A percentile compares a stretch with the other conserved stretches of the same genome.
phyloP scores from a whole-genome alignment of 2,888 invertebrate species.

The Apoda limacodes region DNA sequence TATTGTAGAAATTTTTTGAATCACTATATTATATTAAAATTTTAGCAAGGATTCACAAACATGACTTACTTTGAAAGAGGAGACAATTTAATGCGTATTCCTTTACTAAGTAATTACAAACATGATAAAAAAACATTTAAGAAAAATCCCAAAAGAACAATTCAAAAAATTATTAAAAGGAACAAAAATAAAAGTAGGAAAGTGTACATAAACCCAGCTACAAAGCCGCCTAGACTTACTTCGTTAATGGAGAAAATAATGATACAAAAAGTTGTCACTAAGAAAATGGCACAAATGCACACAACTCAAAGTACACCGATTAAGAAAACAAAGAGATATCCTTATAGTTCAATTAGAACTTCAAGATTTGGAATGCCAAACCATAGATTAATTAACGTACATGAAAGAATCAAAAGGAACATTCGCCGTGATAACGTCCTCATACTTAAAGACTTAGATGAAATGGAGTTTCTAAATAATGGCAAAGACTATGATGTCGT shows the following conservation, averaged over 20 bases:
- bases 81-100: conserved; percentile 42
- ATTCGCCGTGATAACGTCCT: conserved; percentile 28
- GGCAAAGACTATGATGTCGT: conserved; percentile 35
- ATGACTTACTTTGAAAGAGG: conserved; percentile 40
- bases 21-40: conserved; percentile 22
- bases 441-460: conserved; percentile 47
- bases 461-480: conserved; percentile 36
- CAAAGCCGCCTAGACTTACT: conserved; percentile 24
- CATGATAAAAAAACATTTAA: conserved; percentile 31
- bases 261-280: conserved; percentile 24
- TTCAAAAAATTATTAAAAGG: conserved; percentile 57
- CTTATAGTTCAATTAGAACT: too few species aligned
- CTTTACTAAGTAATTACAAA: conserved; percentile 31
- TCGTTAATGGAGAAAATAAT: conserved; percentile 19
- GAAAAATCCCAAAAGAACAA: conserved; percentile 43
- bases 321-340: too few species aligned
- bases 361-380: too few species aligned
- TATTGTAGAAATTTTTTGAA: conserved; percentile 11
- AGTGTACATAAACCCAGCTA: conserved; percentile 26
- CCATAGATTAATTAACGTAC: too few species aligned
- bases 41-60: too few species aligned
- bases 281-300: too few species aligned
- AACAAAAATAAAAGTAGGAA: conserved; percentile 34
- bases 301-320: too few species aligned
- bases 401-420: conserved; percentile 31